A percentile compares a stretch with the other conserved stretches of the same genome.
Conservation (phyloP, 2,113 vertebrate genomes). For the Propithecus coquereli region DNA sequence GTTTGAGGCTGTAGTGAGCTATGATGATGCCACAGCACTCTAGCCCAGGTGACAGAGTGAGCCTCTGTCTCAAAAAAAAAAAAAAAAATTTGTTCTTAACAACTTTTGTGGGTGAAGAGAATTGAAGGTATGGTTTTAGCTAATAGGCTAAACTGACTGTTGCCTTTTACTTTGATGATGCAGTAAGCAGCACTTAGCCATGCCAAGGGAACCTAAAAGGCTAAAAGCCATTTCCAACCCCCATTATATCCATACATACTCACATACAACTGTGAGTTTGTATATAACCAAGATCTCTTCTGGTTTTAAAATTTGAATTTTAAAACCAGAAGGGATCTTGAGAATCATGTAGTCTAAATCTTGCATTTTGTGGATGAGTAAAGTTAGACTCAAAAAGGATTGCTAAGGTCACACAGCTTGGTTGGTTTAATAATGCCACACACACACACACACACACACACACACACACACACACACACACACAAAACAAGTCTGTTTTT, state of each 20-base stretch:
- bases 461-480: no score
- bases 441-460: background rate
- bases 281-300: background rate
- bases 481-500: constrained; percentile 16
- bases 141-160: background rate
- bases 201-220: background rate
- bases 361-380: constrained; percentile 8
- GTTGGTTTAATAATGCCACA: background rate
- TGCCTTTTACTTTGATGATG: constrained; percentile 22
- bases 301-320: constrained; percentile 29
- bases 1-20: no score
- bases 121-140: constrained; percentile 24
- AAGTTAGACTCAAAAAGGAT: constrained; percentile 4
- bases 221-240: background rate
- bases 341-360: background rate
- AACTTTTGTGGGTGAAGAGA: constrained; percentile 19
- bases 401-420: background rate
- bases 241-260: background rate
- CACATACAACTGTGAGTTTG: background rate
- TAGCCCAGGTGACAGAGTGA: no score
- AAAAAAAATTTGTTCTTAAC: background rate
- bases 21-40: no score
- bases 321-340: no score
- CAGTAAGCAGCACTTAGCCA: background rate
- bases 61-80: no score